Evolutionary conservation across 2,797 vertebrate genomes (phyloP).

Genomic region (Hydrocynus forskahlii): DNA sequence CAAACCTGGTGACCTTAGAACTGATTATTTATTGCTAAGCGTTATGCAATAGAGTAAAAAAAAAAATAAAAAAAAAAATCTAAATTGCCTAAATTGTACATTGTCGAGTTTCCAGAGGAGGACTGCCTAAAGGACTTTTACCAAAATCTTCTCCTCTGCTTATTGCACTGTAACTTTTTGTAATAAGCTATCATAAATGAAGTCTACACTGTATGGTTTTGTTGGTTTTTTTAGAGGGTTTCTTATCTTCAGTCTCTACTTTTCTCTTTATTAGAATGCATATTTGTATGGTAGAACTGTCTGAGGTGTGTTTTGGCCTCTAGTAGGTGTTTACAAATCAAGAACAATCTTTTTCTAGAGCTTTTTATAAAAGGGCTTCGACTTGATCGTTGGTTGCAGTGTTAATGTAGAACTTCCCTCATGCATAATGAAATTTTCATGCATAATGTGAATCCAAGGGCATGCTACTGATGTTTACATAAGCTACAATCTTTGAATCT

Average conservation of each 20-base stretch:
- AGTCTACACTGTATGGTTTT: slow-evolving; percentile 43
- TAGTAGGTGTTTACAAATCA: slow-evolving; percentile 45
- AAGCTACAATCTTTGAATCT: slow-evolving; percentile 53
- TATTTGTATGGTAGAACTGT: slow-evolving; percentile 49
- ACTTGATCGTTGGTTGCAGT: slow-evolving; percentile 62
- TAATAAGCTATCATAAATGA: slow-evolving; percentile 67
- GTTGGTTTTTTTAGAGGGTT: slow-evolving; percentile 13
- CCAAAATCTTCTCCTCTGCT: slow-evolving; percentile 59
- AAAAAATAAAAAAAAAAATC: neutral
- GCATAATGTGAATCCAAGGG: slow-evolving; percentile 58
- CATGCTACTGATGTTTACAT: slow-evolving; percentile 64
- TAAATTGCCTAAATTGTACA: slow-evolving; percentile 9
- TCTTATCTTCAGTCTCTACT: neutral
- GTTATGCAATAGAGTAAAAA: slow-evolving; percentile 25
- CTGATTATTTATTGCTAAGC: slow-evolving; percentile 30
- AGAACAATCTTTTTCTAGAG: slow-evolving; percentile 56
- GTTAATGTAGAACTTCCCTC: slow-evolving; percentile 56
- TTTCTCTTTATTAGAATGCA: slow-evolving; percentile 19
- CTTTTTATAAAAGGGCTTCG: slow-evolving; percentile 60
- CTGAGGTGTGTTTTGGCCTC: slow-evolving; percentile 45
- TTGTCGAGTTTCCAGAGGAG: slow-evolving; percentile 49
- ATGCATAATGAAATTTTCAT: slow-evolving; percentile 25
- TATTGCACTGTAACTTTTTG: slow-evolving; percentile 68
- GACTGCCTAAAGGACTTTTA: slow-evolving; percentile 47
- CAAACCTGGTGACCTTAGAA: slow-evolving; percentile 40